Evolutionary conservation across 2,888 invertebrate species (phyloP).

Genomic region (Drosophila nigricruria): DNA sequence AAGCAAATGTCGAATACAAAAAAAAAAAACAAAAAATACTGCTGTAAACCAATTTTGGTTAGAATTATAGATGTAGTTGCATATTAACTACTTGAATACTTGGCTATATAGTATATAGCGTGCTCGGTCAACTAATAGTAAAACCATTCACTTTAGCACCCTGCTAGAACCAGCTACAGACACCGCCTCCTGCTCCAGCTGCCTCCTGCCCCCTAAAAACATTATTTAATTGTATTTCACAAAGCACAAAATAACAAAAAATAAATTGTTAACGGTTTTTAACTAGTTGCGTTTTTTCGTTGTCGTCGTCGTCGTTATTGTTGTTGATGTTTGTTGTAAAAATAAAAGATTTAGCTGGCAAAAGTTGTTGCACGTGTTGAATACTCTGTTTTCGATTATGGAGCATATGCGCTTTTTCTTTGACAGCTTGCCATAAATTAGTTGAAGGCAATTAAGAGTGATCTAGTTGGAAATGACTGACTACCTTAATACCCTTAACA

Average conservation of each 20-base stretch:
- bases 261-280: slow-evolving; percentile 40
- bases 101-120: slow-evolving; percentile 24
- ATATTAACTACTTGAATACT: slow-evolving; percentile 1
- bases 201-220: slow-evolving; percentile 7
- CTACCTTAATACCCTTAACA: not conserved
- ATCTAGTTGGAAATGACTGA: not conserved
- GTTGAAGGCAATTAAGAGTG: not conserved
- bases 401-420: not conserved
- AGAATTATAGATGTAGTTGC: slow-evolving; percentile 22
- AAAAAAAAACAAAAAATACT: slow-evolving; percentile 5
- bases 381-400: slow-evolving; percentile 27
- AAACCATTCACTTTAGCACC: slow-evolving; percentile 59
- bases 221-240: slow-evolving; percentile 56
- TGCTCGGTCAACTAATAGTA: slow-evolving; percentile 24
- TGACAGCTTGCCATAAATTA: slow-evolving; percentile 5
- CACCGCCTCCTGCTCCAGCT: not conserved
- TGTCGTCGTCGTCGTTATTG: too few relatives aligned
- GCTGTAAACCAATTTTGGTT: slow-evolving; percentile 32
- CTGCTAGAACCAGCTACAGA: slow-evolving; percentile 22
- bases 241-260: slow-evolving; percentile 3
- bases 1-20: slow-evolving; percentile 22
- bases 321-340: slow-evolving; percentile 22
- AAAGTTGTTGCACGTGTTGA: slow-evolving; percentile 24
- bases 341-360: slow-evolving; percentile 3
- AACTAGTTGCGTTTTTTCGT: slow-evolving; percentile 11